Base-by-base conservation (phyloP, 2,888 invertebrate genomes). In the Orthosia gothica region DNA sequence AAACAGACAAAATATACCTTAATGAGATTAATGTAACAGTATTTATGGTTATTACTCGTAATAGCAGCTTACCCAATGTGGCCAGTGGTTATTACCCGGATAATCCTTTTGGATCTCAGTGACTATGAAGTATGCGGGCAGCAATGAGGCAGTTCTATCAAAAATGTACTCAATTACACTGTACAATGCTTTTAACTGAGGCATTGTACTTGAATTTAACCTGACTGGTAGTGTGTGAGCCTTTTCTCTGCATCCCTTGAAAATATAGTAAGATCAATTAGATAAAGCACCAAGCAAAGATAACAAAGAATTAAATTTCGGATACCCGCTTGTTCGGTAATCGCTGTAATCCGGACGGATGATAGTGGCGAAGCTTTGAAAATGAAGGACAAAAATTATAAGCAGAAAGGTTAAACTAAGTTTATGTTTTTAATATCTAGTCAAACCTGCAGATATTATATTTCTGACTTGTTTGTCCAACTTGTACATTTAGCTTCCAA, bases 101-200 rank as follows among this genome's bases (percentile, higher is more conserved):
- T 98, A 98, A 62, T 98, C 98, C 92, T 99, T 99, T 89, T 99
- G 98, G 84, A 99, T 98, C 96, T 99, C 99, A 92, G 99, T 99
- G 0, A 99, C 98, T 82, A 99, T 98, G 88, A 99, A 98, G 94
- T 99, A 99, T 11, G 99, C 99, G 0, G 99, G 99, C 74, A 99
- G 95, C 54, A 99, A 96, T 89, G 99, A 99, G 32, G 98, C 98
- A 93, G 99, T 98, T 54, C 99, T 97, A 93, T 99, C 99, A 96
- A 99, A 98, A 89, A 99, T 99, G 89, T 98, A 98, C 83, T 98
- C 97, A 79, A 99, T 97, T 0, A 99, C 98, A 91, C 97, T 97
- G 86, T 98, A 97, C 49, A 99, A 96, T 12, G 98, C 98, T 91
- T 98, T 97, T 76, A 99, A 95, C 93, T 99, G 99, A 0, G 98